These are phyloP conservation scores for Falco concolor DNA, from an alignment of 2,797 vertebrate species.

Conservation along the genomic window DNA sequence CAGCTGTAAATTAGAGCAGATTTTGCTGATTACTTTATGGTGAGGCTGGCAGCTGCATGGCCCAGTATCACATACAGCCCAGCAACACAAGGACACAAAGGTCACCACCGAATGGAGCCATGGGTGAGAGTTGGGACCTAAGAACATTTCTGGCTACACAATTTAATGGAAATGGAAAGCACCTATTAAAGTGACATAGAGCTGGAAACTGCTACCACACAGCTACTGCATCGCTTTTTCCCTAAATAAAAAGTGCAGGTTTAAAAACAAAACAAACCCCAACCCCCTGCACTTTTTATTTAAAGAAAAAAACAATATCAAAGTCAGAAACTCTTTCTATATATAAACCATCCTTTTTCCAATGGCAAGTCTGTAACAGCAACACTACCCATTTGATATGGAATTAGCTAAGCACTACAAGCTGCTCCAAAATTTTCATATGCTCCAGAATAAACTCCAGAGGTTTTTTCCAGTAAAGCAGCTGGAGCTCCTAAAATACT, in stretches of 20 bases:
- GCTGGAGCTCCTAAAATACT: slow-evolving; percentile 48
- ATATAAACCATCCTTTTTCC: slow-evolving; percentile 31
- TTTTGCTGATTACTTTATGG: not conserved
- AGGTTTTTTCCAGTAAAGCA: slow-evolving; percentile 53
- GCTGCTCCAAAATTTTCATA: slow-evolving; percentile 31
- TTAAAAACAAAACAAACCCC: not conserved
- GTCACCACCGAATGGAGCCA: not conserved
- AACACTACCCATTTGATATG: slow-evolving; percentile 31
- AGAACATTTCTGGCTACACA: not conserved
- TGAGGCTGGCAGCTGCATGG: not conserved
- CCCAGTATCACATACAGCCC: not conserved
- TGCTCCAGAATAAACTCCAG: slow-evolving; percentile 50
- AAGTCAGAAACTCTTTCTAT: not conserved
- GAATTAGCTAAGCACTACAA: slow-evolving; percentile 25
- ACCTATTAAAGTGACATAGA: not conserved
- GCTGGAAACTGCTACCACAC: not conserved
- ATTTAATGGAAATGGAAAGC: not conserved
- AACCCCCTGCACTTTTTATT: not conserved
- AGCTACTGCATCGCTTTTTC: not conserved
- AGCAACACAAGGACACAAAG: not conserved
- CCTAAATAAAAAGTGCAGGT: not conserved
- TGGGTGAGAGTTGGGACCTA: not conserved
- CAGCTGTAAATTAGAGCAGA: not conserved
- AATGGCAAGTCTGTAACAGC: slow-evolving; percentile 17
- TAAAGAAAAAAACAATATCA: not conserved